Conservation (phyloP, 2,888 invertebrate genomes). For the Leptinotarsa juncta region DNA sequence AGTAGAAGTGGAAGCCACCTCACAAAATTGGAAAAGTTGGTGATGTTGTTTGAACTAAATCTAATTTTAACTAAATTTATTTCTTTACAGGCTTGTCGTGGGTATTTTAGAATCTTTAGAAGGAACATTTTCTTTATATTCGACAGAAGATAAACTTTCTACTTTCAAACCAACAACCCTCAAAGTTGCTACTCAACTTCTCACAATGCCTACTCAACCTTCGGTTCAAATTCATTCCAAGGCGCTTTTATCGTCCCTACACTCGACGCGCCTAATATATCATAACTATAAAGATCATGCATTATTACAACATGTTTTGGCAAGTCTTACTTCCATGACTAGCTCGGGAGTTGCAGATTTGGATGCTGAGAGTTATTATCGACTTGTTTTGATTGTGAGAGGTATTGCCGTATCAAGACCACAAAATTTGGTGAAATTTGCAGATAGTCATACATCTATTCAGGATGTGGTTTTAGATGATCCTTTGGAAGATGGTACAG, state of each 20-base stretch:
- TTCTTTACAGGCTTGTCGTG: constrained; percentile 70
- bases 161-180: constrained; percentile 70
- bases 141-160: constrained; percentile 67
- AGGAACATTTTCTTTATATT: constrained; percentile 72
- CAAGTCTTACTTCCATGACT: constrained; percentile 73
- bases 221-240: constrained; percentile 83
- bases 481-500: constrained; percentile 57
- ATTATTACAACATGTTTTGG: constrained; percentile 81
- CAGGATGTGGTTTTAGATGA: constrained; percentile 63
- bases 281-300: constrained; percentile 93
- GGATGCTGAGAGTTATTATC: constrained; percentile 92
- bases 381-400: constrained; percentile 84
- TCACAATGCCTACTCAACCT: constrained; percentile 78
- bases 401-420: constrained; percentile 89
- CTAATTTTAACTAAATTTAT: constrained; percentile 14
- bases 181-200: constrained; percentile 74
- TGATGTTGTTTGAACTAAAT: neutral
- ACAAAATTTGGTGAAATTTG: constrained; percentile 79
- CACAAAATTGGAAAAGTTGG: constrained; percentile 72
- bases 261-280: constrained; percentile 79
- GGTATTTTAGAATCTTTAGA: constrained; percentile 80
- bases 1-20: constrained; percentile 66
- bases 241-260: constrained; percentile 84
- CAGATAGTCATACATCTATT: constrained; percentile 70
- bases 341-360: constrained; percentile 69